Evolutionary conservation across 2,113 vertebrate genomes (phyloP).

Genomic region (Catharus minimus): DNA sequence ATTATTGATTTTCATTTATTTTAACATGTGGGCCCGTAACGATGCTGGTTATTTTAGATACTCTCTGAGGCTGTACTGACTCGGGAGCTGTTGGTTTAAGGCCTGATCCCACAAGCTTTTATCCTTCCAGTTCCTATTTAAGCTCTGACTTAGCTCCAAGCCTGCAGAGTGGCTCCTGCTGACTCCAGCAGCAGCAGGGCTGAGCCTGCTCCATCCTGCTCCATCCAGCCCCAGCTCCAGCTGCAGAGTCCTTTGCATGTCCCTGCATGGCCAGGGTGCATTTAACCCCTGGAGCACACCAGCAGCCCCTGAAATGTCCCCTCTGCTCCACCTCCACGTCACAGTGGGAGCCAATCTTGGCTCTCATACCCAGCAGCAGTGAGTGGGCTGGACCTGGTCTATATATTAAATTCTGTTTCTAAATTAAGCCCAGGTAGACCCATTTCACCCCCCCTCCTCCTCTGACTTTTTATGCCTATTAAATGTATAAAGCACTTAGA

Average conservation of each 20-base stretch:
- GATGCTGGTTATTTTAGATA: not conserved
- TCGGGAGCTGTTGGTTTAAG: constrained; percentile 29
- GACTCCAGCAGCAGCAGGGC: not conserved
- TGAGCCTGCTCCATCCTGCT: not conserved
- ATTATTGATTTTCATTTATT: constrained; percentile 45
- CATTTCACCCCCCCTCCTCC: not conserved
- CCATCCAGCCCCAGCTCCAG: not conserved
- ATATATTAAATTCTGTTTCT: not conserved
- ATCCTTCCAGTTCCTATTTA: constrained; percentile 44
- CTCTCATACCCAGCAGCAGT: not conserved
- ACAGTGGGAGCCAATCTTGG: not conserved
- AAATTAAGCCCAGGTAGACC: not conserved
- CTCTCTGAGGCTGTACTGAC: not conserved
- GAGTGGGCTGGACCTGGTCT: not conserved
- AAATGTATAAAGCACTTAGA: not conserved
- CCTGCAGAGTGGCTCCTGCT: not conserved
- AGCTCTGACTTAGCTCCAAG: constrained; percentile 46
- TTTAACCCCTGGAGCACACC: not conserved
- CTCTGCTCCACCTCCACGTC: not conserved
- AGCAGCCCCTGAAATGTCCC: not conserved
- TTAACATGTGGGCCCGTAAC: not conserved
- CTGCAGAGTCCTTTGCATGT: not conserved
- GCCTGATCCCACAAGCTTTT: constrained; percentile 50
- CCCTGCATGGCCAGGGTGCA: not conserved
- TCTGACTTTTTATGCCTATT: not conserved